These are phyloP conservation scores for Mobula birostris DNA, from an alignment of 2,113 vertebrate genomes.

Conservation along the genomic window DNA sequence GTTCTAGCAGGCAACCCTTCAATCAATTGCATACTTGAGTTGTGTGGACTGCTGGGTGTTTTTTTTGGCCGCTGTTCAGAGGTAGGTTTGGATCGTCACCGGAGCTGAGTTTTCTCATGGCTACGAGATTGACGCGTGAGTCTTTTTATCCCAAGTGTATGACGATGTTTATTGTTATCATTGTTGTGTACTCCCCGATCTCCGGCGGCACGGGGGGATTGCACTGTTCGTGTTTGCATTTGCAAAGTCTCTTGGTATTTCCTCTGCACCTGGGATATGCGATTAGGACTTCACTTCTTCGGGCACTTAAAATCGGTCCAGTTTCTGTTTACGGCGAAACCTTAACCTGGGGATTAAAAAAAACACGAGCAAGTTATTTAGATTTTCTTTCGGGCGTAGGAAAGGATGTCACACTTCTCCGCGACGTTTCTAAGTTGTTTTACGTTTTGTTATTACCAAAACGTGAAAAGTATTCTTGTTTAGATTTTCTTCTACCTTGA, in stretches of 20 bases:
- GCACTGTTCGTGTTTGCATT: neutral
- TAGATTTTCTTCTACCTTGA: neutral
- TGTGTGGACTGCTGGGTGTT: conserved; percentile 23
- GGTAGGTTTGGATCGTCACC: conserved; percentile 15
- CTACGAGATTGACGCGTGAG: conserved; percentile 13
- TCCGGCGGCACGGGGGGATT: neutral
- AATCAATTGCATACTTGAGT: conserved; percentile 32
- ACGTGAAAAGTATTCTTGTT: no score
- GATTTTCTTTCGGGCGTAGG: neutral
- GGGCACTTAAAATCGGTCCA: neutral
- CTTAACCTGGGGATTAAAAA: neutral
- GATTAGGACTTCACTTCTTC: neutral
- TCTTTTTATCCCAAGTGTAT: neutral
- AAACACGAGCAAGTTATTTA: neutral
- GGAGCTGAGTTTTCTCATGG: conserved; percentile 6
- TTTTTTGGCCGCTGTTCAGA: conserved; percentile 31
- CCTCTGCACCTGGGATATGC: neutral
- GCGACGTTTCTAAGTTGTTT: neutral
- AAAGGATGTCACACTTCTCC: neutral
- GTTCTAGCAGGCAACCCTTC: conserved; percentile 4
- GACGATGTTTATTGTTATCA: neutral
- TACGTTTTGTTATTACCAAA: no score
- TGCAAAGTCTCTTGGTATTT: neutral
- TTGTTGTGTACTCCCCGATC: neutral
- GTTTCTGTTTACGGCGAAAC: neutral